Evolutionary conservation across 1,140 invertebrate species (phyloP), one percentile per base, ranked within the genome.

Genomic region (Zophobas morio): DNA sequence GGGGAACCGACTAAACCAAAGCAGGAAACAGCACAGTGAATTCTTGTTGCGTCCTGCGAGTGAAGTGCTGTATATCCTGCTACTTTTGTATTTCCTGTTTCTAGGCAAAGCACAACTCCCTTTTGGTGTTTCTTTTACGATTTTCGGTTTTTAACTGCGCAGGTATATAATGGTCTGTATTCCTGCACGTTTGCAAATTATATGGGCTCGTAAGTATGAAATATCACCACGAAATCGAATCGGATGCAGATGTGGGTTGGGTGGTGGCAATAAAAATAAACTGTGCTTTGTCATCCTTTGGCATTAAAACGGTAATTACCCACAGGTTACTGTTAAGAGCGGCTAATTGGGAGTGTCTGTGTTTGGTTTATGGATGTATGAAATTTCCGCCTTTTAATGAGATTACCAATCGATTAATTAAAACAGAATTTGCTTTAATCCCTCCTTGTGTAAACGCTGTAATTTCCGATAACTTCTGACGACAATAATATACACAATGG

Each of bases 81-180:
- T 66, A 66, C 60, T 66, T 66, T 66, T 66, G 60, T 66, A 66
- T 66, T 66, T 66, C 60, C 60, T 66, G 60, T 66, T 66, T 66
- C 60, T 66, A 66, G 39, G 60, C 60, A 66, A 66, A 66, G 60
- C 60, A 66, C 60, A 33, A 42, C 60, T 6, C 42, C 42, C 42
- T 66, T 39, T 40, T 66, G 60, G 60, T 66, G 37, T 66, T 66
- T 66, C 60, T 66, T 66, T 51, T 63, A 39, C 57, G 60, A 66
- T 66, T 66, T 66, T 40, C n/a, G 60, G 60, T n/a, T 66, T 66
- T 66, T 66, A 66, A 42, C 37, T 3, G n/a, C 8, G 37, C 37
- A 20, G 60, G 6, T 66, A 42, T 4, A 32, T 4, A 20, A 4
- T 2, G 49, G n/a, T 20, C 49, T n/a, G 6, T 51, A 20, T 51